phyloP scores from a whole-genome alignment of 2,113 vertebrate species.

The Hippocampus abdominalis region DNA sequence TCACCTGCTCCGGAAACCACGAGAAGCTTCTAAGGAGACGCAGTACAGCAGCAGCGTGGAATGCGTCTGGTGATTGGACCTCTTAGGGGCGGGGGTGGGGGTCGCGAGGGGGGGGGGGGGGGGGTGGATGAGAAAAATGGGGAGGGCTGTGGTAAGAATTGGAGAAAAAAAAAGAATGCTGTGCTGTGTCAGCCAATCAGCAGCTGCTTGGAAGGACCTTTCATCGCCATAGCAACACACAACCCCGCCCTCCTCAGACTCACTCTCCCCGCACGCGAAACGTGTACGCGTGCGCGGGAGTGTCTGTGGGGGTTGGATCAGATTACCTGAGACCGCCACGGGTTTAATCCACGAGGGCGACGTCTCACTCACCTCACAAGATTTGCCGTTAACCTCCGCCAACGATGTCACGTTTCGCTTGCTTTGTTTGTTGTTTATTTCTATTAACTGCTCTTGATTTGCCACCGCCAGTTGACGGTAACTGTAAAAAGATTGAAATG shows the following conservation, averaged over 20 bases:
- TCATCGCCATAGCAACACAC: slow-evolving; percentile 94
- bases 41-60: slow-evolving; percentile 32
- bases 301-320: slow-evolving; percentile 55
- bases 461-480: neutral
- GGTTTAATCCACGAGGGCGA: neutral
- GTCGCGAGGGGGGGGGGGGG: slow-evolving; percentile 37
- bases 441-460: neutral
- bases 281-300: slow-evolving; percentile 81
- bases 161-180: slow-evolving; percentile 50
- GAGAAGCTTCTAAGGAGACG: slow-evolving; percentile 61
- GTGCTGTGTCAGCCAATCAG: slow-evolving; percentile 86
- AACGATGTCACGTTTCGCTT: neutral
- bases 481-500: neutral
- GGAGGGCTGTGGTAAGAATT: slow-evolving; percentile 41
- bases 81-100: slow-evolving; percentile 79
- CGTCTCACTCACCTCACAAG: neutral
- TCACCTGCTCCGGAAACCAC: neutral
- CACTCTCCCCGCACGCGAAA: slow-evolving; percentile 50
- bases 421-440: neutral
- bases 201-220: slow-evolving; percentile 88
- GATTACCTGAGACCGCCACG: neutral
- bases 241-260: slow-evolving; percentile 65
- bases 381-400: neutral
- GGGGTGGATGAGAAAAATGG: neutral
- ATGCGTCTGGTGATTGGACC: slow-evolving; percentile 83